Conservation (phyloP, 2,888 invertebrate species). For the Pogonocherus hispidulus region DNA sequence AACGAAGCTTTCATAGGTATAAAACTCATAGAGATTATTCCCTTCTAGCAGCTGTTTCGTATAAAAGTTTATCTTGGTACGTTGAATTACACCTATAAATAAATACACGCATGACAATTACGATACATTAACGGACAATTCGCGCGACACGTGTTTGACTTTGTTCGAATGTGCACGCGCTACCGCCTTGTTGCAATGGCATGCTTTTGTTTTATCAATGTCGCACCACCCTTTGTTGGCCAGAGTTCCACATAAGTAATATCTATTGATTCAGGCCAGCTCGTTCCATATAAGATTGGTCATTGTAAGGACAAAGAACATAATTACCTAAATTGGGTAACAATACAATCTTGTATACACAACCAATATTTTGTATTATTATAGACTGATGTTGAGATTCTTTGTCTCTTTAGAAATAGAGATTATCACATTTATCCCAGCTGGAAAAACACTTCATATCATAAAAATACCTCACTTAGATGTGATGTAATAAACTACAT, state of each 20-base stretch:
- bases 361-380: neutral
- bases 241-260: neutral
- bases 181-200: slow-evolving; percentile 41
- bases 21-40: too few relatives aligned
- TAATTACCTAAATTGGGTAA: slow-evolving; percentile 5
- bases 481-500: too few relatives aligned
- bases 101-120: neutral
- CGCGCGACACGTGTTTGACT: slow-evolving; percentile 40
- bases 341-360: neutral
- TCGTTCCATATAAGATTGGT: slow-evolving; percentile 6
- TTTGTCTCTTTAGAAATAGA: neutral
- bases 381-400: neutral
- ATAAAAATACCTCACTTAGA: too few relatives aligned
- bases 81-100: slow-evolving; percentile 18
- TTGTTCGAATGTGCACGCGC: slow-evolving; percentile 37
- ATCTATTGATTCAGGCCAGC: slow-evolving; percentile 20
- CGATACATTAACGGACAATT: slow-evolving; percentile 32
- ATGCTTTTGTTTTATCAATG: slow-evolving; percentile 55
- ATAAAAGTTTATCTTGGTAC: neutral
- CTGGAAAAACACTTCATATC: too few relatives aligned
- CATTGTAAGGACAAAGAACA: slow-evolving; percentile 11
- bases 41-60: too few relatives aligned
- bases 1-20: too few relatives aligned
- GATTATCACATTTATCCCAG: too few relatives aligned
- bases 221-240: slow-evolving; percentile 45